Conservation (phyloP, 2,113 vertebrate genomes). For the Syrmaticus mikado region DNA sequence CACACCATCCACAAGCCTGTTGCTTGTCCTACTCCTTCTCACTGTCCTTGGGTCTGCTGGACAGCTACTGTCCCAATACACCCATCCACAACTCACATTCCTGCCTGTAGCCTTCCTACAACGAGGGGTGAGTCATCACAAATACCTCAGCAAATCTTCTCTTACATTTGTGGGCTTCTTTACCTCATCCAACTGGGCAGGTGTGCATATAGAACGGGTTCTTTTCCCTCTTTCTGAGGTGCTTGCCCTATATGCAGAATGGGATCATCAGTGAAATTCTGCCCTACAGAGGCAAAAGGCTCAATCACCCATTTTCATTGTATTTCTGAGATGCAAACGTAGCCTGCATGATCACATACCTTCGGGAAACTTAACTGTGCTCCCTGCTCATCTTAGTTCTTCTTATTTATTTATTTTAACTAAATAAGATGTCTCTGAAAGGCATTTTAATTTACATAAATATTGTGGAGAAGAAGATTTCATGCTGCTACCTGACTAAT, state of each 20-base stretch:
- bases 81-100: neutral
- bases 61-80: neutral
- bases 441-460: conserved; percentile 10
- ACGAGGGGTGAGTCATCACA: conserved; percentile 24
- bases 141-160: neutral
- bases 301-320: neutral
- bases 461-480: neutral
- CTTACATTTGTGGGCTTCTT: neutral
- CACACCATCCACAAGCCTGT: neutral
- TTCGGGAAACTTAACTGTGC: neutral
- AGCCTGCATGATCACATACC: neutral
- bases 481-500: neutral
- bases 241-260: neutral
- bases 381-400: neutral
- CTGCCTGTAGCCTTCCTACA: neutral
- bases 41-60: neutral
- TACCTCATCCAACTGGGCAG: neutral
- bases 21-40: neutral
- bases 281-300: neutral
- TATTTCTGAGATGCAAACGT: neutral
- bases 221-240: neutral
- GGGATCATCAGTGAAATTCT: neutral
- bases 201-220: neutral
- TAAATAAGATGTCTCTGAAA: conserved; percentile 26
- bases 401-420: neutral